These are phyloP conservation scores for Paedocypris sp. DNA, from an alignment of 2,113 vertebrate genomes.

Conservation along the genomic window DNA sequence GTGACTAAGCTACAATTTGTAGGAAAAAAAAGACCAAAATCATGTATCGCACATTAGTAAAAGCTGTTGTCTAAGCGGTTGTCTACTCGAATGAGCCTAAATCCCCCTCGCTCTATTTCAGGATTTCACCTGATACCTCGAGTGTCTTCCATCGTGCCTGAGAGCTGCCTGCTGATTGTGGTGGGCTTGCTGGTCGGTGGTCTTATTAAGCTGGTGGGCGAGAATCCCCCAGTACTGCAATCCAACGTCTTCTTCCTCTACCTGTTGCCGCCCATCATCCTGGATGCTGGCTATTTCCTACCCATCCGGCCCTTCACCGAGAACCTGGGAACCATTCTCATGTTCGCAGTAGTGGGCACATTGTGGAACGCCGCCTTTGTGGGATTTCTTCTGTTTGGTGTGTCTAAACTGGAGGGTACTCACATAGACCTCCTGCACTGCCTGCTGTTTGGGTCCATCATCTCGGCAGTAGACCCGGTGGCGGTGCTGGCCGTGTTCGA, in stretches of 20 bases:
- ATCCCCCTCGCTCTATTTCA: conserved; percentile 42
- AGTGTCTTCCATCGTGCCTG: conserved; percentile 79
- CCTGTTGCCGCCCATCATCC: conserved; percentile 92
- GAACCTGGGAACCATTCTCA: conserved; percentile 95
- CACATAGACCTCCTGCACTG: conserved; percentile 73
- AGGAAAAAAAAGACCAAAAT: too few species aligned
- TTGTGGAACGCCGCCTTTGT: conserved; percentile 94
- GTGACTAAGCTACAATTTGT: too few species aligned
- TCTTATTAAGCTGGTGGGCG: conserved; percentile 78
- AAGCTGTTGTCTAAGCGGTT: too few species aligned
- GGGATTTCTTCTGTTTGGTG: conserved; percentile 74
- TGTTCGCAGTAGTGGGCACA: conserved; percentile 92
- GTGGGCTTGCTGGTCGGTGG: conserved; percentile 89
- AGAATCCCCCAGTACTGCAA: conserved; percentile 70
- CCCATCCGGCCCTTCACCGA: conserved; percentile 91
- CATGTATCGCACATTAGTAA: too few species aligned
- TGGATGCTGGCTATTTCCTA: conserved; percentile 95
- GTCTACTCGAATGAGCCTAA: too few species aligned
- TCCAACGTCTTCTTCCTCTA: conserved; percentile 82
- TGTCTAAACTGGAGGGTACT: conserved; percentile 68
- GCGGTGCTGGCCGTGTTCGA: conserved; percentile 94
- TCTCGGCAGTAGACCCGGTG: conserved; percentile 92
- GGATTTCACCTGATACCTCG: conserved; percentile 91
- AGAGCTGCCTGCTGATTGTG: conserved; percentile 92
- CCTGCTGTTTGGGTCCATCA: conserved; percentile 86